A percentile compares a stretch with the other conserved stretches of the same genome.
Evolutionary conservation across 2,797 vertebrate species (phyloP).

Genomic region (Anniella stebbinsi): DNA sequence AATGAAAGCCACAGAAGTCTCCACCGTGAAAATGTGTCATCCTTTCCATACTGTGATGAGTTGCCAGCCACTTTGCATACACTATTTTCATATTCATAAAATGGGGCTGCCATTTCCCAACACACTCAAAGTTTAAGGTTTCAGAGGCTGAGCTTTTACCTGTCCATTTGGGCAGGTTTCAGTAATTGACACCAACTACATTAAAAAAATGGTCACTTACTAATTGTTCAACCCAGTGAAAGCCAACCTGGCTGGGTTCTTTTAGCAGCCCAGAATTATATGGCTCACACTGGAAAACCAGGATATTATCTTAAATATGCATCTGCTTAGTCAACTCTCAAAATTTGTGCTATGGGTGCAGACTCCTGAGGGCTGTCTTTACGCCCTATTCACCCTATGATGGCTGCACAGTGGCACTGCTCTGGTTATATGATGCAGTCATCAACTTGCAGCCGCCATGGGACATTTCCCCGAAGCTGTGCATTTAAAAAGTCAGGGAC

Average conservation of each 20-base stretch:
- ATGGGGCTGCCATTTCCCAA: background rate
- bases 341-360: background rate
- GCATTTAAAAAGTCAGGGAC: no score
- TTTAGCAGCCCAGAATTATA: background rate
- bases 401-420: no score
- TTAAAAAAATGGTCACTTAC: background rate
- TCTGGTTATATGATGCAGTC: no score
- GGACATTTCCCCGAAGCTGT: no score
- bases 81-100: background rate
- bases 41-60: background rate
- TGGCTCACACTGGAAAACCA: background rate
- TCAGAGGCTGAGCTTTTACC: background rate
- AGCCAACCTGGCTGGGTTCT: background rate
- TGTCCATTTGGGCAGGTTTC: background rate
- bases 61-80: slow-evolving; percentile 12
- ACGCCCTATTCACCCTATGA: background rate
- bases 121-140: background rate
- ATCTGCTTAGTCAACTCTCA: background rate
- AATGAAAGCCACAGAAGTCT: background rate
- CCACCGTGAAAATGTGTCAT: background rate
- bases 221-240: background rate
- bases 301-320: background rate
- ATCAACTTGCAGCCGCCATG: no score
- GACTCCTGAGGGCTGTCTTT: background rate
- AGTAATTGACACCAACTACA: background rate